These are phyloP conservation scores for Tursiops truncatus DNA, from an alignment of 2,113 vertebrate species.

Conservation along the genomic window DNA sequence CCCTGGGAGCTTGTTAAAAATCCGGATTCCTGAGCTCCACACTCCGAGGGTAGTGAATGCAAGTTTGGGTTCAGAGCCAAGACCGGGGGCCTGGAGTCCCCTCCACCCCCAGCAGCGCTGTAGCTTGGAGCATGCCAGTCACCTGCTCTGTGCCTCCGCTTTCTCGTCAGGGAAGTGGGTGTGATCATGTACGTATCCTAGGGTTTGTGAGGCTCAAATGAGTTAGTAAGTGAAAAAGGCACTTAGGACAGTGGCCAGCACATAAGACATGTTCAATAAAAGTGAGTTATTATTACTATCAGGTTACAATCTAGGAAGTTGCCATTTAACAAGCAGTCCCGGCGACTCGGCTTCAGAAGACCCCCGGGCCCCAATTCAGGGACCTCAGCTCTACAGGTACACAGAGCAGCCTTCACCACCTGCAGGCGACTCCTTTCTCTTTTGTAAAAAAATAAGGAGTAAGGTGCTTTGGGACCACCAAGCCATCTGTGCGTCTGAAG, in stretches of 20 bases:
- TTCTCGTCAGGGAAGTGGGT: neutral
- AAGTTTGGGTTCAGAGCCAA: neutral
- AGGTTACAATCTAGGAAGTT: neutral
- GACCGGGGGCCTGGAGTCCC: neutral
- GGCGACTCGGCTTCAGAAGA: rapidly evolving
- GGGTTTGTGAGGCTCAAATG: neutral
- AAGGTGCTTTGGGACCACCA: neutral
- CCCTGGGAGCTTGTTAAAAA: neutral
- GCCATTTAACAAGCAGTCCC: neutral
- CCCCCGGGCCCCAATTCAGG: neutral
- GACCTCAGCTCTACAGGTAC: rapidly evolving
- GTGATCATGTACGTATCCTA: rapidly evolving
- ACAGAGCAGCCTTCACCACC: neutral
- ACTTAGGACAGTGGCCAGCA: neutral
- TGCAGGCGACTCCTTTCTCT: neutral
- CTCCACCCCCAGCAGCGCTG: neutral
- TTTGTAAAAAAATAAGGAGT: neutral
- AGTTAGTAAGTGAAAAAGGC: neutral
- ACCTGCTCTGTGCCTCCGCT: neutral
- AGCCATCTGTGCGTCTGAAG: neutral
- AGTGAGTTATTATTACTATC: neutral
- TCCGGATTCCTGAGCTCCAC: neutral
- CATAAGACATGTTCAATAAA: neutral
- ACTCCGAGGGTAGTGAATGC: neutral
- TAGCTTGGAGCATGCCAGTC: neutral